Evolutionary conservation across 2,888 invertebrate genomes (phyloP), one percentile per base, ranked within the genome.

Genomic region (Yponomeuta plumbellus): DNA sequence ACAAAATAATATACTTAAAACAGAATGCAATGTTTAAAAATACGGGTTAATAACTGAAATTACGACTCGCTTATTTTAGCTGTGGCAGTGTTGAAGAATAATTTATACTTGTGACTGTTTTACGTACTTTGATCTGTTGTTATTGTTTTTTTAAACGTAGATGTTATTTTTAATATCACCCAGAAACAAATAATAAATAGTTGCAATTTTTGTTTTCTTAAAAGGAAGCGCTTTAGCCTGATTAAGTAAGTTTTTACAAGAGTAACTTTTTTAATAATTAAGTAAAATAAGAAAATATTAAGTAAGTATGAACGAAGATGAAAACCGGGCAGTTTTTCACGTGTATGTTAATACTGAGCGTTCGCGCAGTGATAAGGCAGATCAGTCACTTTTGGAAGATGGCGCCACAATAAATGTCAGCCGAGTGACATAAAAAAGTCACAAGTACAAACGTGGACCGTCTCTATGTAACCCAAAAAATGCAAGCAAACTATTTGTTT

Each of bases 11-110:
- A 71, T 52, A 17, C 13, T 52, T 80, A 80, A 81, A 81, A 82
- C 76, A 78, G 79, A 83, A 81, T 80, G 79, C 78, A 62, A 20
- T 26, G 26, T 62, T 17, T 62, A 26, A 59, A 21, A 20, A 59
- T 22, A 59, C 22, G 21, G 21, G 21, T 21, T 59, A 22, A 59
- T 59, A 59, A 22, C 23, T 22, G 21, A 59, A 59, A 59, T 22
- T 23, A 22, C 21, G 22, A 22, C 59, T 23, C 59, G 17, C 17
- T 22, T 59, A 59, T 59, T 52, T 57, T 62, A 26, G 34, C 62
- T 62, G 62, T 69, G 86, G 86, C 85, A 86, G 85, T 86, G 85
- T 79, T 73, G 62, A 71, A 69, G 69, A 74, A 75, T 74, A 76
- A 74, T 20, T 62, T 34, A 34, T 20, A n/a, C 20, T 62, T 40